A percentile compares a stretch with the other conserved stretches of the same genome.
phyloP scores from a whole-genome alignment of 2,888 invertebrate genomes.

The Calameuta pallipes region DNA sequence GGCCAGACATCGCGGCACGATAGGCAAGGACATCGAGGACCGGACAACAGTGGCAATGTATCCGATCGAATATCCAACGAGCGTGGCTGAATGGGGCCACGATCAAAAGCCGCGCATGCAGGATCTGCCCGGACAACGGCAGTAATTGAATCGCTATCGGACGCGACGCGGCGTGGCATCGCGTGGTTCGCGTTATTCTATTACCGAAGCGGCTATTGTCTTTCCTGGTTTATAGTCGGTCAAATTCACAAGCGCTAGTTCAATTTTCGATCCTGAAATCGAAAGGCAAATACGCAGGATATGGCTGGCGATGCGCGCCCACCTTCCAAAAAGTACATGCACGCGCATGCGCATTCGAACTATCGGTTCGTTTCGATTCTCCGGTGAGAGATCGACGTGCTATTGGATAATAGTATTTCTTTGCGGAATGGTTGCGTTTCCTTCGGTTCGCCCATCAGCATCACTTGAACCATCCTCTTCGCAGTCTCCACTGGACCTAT shows the following conservation, averaged over 20 bases:
- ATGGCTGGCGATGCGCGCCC: not conserved
- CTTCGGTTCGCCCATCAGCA: not conserved
- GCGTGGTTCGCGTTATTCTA: slow-evolving; percentile 60
- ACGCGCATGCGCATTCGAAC: not conserved
- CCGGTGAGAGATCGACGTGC: not conserved
- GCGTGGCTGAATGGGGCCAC: slow-evolving; percentile 42
- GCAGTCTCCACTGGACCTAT: not conserved
- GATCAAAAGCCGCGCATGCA: slow-evolving; percentile 56
- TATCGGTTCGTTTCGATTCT: not conserved
- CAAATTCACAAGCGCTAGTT: slow-evolving; percentile 26
- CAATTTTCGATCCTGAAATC: slow-evolving; percentile 19
- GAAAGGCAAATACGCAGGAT: not conserved
- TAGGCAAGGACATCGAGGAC: slow-evolving; percentile 30
- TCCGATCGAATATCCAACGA: slow-evolving; percentile 53
- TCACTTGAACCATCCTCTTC: not conserved
- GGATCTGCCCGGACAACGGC: slow-evolving; percentile 55
- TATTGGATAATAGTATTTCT: not conserved
- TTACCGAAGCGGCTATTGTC: slow-evolving; percentile 61
- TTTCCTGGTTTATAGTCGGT: slow-evolving; percentile 58
- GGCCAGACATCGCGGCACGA: not conserved
- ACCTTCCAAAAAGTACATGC: not conserved
- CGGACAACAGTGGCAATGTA: slow-evolving; percentile 52
- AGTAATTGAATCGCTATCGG: slow-evolving; percentile 63
- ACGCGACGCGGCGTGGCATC: slow-evolving; percentile 30
- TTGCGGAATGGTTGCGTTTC: not conserved